Conservation (phyloP, 2,113 vertebrate species). For the Poeciliopsis occidentalis region DNA sequence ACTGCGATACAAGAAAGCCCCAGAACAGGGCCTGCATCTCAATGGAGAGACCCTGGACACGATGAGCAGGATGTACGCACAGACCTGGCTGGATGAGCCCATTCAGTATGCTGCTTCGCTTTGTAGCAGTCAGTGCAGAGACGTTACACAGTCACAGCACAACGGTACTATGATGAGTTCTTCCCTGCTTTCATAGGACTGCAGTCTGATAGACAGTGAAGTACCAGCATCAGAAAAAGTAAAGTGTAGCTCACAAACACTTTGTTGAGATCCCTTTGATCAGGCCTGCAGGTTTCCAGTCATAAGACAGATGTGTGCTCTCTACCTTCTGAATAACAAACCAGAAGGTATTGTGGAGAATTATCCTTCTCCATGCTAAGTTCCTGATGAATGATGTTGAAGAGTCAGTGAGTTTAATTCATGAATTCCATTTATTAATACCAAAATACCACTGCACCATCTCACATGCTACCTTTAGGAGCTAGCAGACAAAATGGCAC, state of each 20-base stretch:
- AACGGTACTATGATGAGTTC: slow-evolving; percentile 13
- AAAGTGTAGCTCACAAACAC: neutral
- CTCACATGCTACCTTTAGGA: no score
- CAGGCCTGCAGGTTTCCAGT: neutral
- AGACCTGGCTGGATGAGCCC: slow-evolving; percentile 22
- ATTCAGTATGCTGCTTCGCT: slow-evolving; percentile 22
- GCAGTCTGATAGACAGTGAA: no score
- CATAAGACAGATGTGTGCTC: neutral
- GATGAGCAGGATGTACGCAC: slow-evolving; percentile 51
- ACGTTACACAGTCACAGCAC: slow-evolving; percentile 15
- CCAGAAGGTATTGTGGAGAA: neutral
- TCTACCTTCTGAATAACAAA: neutral
- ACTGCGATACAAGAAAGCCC: slow-evolving; percentile 41
- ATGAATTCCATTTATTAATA: no score
- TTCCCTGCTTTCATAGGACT: neutral
- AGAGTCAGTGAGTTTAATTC: no score
- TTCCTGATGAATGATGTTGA: no score
- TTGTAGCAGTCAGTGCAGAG: slow-evolving; percentile 35
- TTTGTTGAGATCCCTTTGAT: neutral
- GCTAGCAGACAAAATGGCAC: no score
- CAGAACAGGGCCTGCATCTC: slow-evolving; percentile 45
- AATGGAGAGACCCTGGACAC: slow-evolving; percentile 25
- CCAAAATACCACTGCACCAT: no score
- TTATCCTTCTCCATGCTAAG: no score
- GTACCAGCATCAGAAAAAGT: no score